Evolutionary conservation across 2,797 vertebrate genomes (phyloP).

Genomic region (Fratercula arctica): DNA sequence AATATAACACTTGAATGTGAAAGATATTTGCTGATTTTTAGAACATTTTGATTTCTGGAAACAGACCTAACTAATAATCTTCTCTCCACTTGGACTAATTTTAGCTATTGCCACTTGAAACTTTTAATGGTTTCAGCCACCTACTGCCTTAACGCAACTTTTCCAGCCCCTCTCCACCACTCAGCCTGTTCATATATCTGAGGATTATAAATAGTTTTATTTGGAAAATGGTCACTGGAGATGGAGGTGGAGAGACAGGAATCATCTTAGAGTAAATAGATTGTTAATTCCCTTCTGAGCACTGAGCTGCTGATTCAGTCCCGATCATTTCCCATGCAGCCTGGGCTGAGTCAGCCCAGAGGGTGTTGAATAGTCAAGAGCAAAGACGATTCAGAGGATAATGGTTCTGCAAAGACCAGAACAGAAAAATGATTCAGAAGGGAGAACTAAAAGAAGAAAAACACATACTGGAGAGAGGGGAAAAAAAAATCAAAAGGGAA

Average conservation of each 20-base stretch:
- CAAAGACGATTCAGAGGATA: slow-evolving; percentile 51
- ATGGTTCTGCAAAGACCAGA: slow-evolving; percentile 54
- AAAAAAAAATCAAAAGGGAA: no score
- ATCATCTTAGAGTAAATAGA: slow-evolving; percentile 45
- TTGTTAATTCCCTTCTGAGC: slow-evolving; percentile 49
- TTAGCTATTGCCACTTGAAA: slow-evolving; percentile 67
- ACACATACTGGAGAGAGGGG: not conserved
- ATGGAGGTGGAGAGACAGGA: slow-evolving; percentile 48
- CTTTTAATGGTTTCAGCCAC: slow-evolving; percentile 62
- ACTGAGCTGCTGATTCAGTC: slow-evolving; percentile 59
- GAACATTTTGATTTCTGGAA: no score
- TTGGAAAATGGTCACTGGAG: slow-evolving; percentile 43
- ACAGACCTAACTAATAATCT: slow-evolving; percentile 44
- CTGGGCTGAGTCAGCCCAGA: slow-evolving; percentile 73
- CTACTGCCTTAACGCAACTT: slow-evolving; percentile 52
- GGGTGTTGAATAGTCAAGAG: slow-evolving; percentile 60
- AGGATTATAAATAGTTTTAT: slow-evolving; percentile 61
- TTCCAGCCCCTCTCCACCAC: not conserved
- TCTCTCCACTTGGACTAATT: slow-evolving; percentile 61
- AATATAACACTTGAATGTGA: no score
- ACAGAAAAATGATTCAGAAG: slow-evolving; percentile 67
- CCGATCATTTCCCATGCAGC: slow-evolving; percentile 68
- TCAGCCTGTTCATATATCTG: slow-evolving; percentile 18
- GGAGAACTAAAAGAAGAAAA: slow-evolving; percentile 29
- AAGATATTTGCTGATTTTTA: no score